Evolutionary conservation across 2,797 vertebrate species (phyloP).

Genomic region (Hoplostethus atlanticus): DNA sequence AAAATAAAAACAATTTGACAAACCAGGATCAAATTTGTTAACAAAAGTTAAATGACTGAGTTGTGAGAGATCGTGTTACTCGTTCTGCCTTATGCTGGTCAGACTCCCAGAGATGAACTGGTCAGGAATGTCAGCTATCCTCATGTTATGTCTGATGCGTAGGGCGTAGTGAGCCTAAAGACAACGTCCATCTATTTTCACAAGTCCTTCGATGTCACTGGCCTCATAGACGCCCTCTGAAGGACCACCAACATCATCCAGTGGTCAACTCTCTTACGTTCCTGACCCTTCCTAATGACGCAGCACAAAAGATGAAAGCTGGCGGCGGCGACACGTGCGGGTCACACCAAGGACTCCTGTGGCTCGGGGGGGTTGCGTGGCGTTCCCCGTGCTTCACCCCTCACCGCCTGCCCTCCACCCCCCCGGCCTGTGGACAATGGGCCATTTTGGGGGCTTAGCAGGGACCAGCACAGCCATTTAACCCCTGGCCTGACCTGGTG

Average conservation of each 20-base stretch:
- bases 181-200: constrained; percentile 74
- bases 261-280: constrained; percentile 75
- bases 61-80: constrained; percentile 1
- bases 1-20: neutral
- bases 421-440: constrained; percentile 78
- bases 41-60: neutral
- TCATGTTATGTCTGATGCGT: constrained; percentile 77
- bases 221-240: constrained; percentile 49
- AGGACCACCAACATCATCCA: constrained; percentile 75
- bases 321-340: constrained; percentile 49
- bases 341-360: constrained; percentile 79
- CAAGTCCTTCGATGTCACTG: constrained; percentile 69
- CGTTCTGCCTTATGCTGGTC: constrained; percentile 21
- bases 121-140: constrained; percentile 69
- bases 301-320: constrained; percentile 79
- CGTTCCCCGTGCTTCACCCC: constrained; percentile 66
- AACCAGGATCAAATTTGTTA: neutral
- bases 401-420: constrained; percentile 67
- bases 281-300: constrained; percentile 75
- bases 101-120: constrained; percentile 24
- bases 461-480: constrained; percentile 80
- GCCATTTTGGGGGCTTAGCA: constrained; percentile 73
- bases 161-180: constrained; percentile 61
- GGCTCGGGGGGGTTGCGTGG: constrained; percentile 65
- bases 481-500: constrained; percentile 84